Base-by-base conservation (phyloP, 53 echinoderm and acorn worm genomes). In the Echinarachnius parma region DNA sequence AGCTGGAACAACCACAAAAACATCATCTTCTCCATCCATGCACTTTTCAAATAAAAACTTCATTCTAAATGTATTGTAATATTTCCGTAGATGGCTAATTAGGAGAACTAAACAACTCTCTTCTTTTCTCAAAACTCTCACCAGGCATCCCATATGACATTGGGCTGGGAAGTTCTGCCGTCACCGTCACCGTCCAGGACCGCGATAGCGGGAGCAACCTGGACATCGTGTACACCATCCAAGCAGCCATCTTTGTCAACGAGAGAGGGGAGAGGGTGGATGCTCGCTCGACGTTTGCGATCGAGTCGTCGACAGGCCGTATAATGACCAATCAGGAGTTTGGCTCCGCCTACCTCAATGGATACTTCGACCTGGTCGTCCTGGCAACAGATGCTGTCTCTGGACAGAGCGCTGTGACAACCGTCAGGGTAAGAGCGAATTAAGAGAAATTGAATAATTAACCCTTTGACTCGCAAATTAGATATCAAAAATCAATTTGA, bases 361-460 rank as follows among this genome's bases (percentile, higher is more conserved):
- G 89, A 0, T 93, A 77, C 64, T 93, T 89, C 60, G 89, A 89
- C 42, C 19, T 93, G 25, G 77, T 83, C 2, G 81, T 93, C n/a
- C 71, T 62, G 54, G 93, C 93, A 0, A 86, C 63, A 3, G 93
- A 93, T 37, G 31, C 20, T 9, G 54, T 28, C 15, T 66, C 89
- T 5, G 64, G 77, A 27, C 53, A 49, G 39, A 52, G 45, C 9
- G 86, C 76, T 20, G 59, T 60, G 14, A 66, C 83, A 4, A 33
- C 70, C 1, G 78, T 89, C 24, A 86, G 83, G 83, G 93, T 93
- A 59, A 75, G 83, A 21, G 19, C 3, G n/a, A n/a, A n/a, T n/a
- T n/a, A n/a, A n/a, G n/a, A n/a, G n/a, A n/a, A n/a, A n/a, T n/a
- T n/a, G n/a, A n/a, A n/a, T n/a, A n/a, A n/a, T n/a, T n/a, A n/a